Evolutionary conservation across 2,113 vertebrate species (phyloP).

Genomic region (Parus major): DNA sequence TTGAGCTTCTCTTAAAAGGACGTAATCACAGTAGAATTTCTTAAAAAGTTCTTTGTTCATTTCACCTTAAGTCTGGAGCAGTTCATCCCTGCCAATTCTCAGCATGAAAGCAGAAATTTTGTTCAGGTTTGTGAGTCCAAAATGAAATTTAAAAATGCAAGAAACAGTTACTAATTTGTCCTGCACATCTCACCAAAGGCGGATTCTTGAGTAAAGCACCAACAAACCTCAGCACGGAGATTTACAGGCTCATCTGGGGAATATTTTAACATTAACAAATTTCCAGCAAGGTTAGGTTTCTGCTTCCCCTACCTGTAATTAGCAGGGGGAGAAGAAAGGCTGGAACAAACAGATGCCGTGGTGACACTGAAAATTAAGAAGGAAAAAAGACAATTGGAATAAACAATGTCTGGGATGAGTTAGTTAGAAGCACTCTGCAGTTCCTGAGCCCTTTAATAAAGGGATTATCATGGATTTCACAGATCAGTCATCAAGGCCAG

Average conservation of each 20-base stretch:
- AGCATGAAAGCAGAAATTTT: background rate
- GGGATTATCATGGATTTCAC: background rate
- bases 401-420: background rate
- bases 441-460: background rate
- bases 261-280: conserved; percentile 26
- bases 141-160: background rate
- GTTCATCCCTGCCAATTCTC: background rate
- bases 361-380: background rate
- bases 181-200: background rate
- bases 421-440: background rate
- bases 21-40: background rate
- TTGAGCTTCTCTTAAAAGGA: background rate
- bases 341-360: background rate
- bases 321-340: background rate
- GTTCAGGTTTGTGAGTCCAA: background rate
- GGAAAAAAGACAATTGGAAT: background rate
- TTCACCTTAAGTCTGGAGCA: background rate
- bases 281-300: background rate
- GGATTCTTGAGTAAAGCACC: background rate
- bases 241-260: background rate
- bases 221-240: background rate
- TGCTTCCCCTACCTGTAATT: background rate
- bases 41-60: background rate
- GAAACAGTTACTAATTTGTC: background rate
- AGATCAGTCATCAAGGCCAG: background rate